A percentile compares a stretch with the other conserved stretches of the same genome.
Conservation (phyloP, 2,888 invertebrate species). For the Pilophorus perplexus region DNA sequence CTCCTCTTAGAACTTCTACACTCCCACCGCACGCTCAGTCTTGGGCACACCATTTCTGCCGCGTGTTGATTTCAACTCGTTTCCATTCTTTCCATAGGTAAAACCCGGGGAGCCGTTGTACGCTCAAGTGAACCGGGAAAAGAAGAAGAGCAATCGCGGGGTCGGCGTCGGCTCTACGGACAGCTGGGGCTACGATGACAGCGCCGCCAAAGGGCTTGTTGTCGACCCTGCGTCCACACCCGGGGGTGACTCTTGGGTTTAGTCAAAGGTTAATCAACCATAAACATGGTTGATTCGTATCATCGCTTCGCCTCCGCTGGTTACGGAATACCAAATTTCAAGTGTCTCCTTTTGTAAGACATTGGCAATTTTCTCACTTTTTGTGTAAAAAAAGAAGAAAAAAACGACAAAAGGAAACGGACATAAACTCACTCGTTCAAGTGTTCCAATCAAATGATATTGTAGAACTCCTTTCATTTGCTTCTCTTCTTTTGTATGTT, state of each 20-base stretch:
- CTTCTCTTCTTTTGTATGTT: constrained; percentile 22
- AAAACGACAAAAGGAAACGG: constrained; percentile 3
- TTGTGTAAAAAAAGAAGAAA: too few relatives aligned
- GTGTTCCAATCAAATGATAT: constrained; percentile 35
- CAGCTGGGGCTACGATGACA: constrained; percentile 50
- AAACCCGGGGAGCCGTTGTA: constrained; percentile 63
- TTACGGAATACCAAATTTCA: too few relatives aligned
- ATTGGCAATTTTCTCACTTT: too few relatives aligned
- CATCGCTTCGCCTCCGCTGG: background rate
- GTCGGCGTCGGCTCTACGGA: constrained; percentile 51
- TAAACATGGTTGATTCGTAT: background rate
- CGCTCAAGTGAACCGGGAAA: constrained; percentile 65
- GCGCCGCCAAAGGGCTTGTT: constrained; percentile 45
- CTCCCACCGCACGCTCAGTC: too few relatives aligned
- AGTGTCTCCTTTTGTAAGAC: constrained; percentile 22
- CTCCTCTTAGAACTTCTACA: too few relatives aligned
- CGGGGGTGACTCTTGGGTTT: constrained; percentile 58
- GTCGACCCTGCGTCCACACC: constrained; percentile 48
- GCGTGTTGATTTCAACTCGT: too few relatives aligned
- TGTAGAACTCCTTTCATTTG: constrained; percentile 16
- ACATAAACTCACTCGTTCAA: constrained; percentile 28
- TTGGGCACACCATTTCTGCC: too few relatives aligned
- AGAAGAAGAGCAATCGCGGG: constrained; percentile 58
- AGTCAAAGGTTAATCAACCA: constrained; percentile 43
- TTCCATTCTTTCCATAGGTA: too few relatives aligned